Evolutionary conservation across 2,888 invertebrate genomes (phyloP).

Genomic region (Amphipyra tragopoginis): DNA sequence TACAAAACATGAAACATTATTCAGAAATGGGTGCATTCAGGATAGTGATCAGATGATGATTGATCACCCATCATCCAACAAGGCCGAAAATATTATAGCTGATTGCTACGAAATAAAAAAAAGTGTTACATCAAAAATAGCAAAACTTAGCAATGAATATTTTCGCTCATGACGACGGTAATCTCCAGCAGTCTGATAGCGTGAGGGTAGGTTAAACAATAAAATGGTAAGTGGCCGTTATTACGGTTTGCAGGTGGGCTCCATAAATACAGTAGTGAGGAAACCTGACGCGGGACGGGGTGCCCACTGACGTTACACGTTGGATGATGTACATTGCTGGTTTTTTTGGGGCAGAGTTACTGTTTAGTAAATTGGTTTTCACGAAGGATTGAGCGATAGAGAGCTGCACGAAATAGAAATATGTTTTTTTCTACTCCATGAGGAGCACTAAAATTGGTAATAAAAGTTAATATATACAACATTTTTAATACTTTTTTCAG

Average conservation of each 20-base stretch:
- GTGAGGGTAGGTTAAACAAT: conserved; percentile 52
- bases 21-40: too few relatives aligned
- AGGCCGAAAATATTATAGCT: too few relatives aligned
- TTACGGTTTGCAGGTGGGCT: conserved; percentile 59
- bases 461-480: too few relatives aligned
- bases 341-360: not conserved
- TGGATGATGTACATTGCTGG: conserved; percentile 56
- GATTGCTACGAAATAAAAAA: too few relatives aligned
- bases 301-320: not conserved
- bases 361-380: not conserved
- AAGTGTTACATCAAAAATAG: not conserved
- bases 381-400: too few relatives aligned
- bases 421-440: too few relatives aligned
- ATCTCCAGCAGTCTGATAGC: conserved; percentile 17
- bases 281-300: conserved; percentile 13
- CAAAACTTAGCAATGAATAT: not conserved
- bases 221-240: conserved; percentile 58
- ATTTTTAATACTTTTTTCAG: too few relatives aligned
- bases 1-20: too few relatives aligned
- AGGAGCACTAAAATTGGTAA: too few relatives aligned
- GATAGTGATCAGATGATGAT: too few relatives aligned
- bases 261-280: conserved; percentile 48
- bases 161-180: conserved; percentile 5
- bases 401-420: too few relatives aligned
- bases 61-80: too few relatives aligned